Evolutionary conservation across 2,888 invertebrate genomes (phyloP), one percentile per base, ranked within the genome.

Genomic region (Drosophila pseudotalamancana): DNA sequence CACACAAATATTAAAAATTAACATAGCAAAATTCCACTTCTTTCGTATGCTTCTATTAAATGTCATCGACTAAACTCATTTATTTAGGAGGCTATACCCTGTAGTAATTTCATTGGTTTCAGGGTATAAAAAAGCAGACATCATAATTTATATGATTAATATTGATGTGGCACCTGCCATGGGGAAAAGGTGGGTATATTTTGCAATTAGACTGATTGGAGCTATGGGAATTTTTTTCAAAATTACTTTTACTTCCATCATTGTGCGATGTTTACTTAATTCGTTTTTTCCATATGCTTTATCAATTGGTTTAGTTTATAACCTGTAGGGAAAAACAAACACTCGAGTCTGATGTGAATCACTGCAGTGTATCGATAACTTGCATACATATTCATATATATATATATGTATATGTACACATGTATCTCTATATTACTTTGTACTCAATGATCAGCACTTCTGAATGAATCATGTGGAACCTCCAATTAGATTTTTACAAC

Each of bases 141-240:
- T 4, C 1, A 25, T 12, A 8, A 6, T 54, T 64, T 40, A 16
- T n/a, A 27, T 53, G 49, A 60, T 48, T 60, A 35, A 48, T 48
- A 54, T n/a, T n/a, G n/a, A n/a, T 16, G 19, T 29, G 16, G 4
- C 49, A 29, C 31, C 27, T 34, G 6, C 23, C 4, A 14, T 8
- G 14, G 9, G n/a, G 8, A 2, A 12, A n/a, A 25, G 12, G 23
- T 12, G 14, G 5, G 5, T 31, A 27, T 6, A 6, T 23, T 25
- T 40, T 19, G 12, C 23, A 40, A 32, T 51, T 40, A 34, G 4
- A 16, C 0, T 32, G 16, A 57, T 43, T 49, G 6, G 1, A 8
- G 6, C 37, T 16, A 25, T 35, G 25, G 11, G 14, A 46, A 11
- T 50, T 45, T 32, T 63, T 37, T 18, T 21, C 46, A 40, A 48